Conservation (phyloP, 2,888 invertebrate species). For the Anodontia alba region DNA sequence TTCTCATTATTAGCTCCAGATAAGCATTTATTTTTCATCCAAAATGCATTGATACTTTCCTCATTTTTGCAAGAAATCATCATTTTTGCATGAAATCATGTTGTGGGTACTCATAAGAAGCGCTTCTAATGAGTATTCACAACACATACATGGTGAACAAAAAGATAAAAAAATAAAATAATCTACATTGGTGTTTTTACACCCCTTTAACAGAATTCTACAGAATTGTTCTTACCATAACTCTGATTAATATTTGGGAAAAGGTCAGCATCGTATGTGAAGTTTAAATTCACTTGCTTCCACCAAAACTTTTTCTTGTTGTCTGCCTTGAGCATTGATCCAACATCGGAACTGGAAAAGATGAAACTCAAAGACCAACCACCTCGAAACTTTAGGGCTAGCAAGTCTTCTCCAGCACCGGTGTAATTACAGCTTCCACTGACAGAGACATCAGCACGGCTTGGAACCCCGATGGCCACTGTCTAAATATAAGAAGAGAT, state of each 20-base stretch:
- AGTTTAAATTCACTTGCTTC: slow-evolving; percentile 10
- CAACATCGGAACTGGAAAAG: neutral
- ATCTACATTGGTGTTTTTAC: too few relatives aligned
- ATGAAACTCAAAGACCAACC: slow-evolving; percentile 20
- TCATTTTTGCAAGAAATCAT: too few relatives aligned
- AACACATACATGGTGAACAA: too few relatives aligned
- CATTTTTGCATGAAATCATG: too few relatives aligned
- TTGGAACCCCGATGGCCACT: slow-evolving; percentile 15
- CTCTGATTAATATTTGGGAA: slow-evolving; percentile 5
- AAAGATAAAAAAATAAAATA: too few relatives aligned
- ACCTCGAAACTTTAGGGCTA: slow-evolving; percentile 9
- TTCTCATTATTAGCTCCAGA: too few relatives aligned
- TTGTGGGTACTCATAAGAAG: too few relatives aligned
- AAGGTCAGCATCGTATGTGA: neutral
- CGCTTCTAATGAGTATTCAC: too few relatives aligned
- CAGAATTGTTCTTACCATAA: neutral
- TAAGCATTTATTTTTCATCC: too few relatives aligned
- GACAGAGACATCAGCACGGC: neutral
- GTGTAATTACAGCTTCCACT: slow-evolving; percentile 33
- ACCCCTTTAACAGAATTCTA: too few relatives aligned
- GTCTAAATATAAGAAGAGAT: too few relatives aligned
- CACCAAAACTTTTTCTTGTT: slow-evolving; percentile 21
- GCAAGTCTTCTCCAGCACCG: slow-evolving; percentile 12
- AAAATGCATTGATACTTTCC: too few relatives aligned
- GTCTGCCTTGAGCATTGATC: slow-evolving; percentile 13